phyloP scores from a whole-genome alignment of 2,888 invertebrate genomes.

The Ochropacha duplaris region DNA sequence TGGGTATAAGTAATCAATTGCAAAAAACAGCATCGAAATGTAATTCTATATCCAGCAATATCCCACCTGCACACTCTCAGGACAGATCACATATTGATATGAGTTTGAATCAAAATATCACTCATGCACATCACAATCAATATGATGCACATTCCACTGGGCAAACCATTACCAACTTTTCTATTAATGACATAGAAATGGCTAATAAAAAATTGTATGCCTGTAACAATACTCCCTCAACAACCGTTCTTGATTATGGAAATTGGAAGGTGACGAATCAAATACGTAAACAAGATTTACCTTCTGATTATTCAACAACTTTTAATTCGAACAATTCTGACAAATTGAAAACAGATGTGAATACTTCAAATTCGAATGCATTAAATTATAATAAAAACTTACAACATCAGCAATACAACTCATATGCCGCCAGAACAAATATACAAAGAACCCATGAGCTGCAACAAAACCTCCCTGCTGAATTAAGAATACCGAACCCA shows the following conservation, averaged over 20 bases:
- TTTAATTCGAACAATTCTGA: slow-evolving; percentile 55
- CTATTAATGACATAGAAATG: slow-evolving; percentile 71
- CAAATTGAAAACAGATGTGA: slow-evolving; percentile 59
- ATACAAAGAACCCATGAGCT: slow-evolving; percentile 59
- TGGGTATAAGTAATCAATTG: slow-evolving; percentile 62
- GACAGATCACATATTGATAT: slow-evolving; percentile 53
- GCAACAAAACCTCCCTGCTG: slow-evolving; percentile 63
- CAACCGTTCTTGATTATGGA: slow-evolving; percentile 65
- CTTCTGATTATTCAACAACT: slow-evolving; percentile 67
- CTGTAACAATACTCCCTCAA: slow-evolving; percentile 51
- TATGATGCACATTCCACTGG: slow-evolving; percentile 57
- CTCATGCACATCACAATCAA: slow-evolving; percentile 68
- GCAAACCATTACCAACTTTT: slow-evolving; percentile 60
- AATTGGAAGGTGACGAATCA: slow-evolving; percentile 71
- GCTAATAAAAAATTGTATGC: slow-evolving; percentile 73
- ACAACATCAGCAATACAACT: slow-evolving; percentile 64
- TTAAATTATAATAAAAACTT: slow-evolving; percentile 67
- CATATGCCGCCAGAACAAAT: slow-evolving; percentile 55
- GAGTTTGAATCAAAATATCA: slow-evolving; percentile 54
- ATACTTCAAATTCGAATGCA: slow-evolving; percentile 41
- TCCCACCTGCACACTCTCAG: slow-evolving; percentile 63
- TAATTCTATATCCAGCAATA: slow-evolving; percentile 42
- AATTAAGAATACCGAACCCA: slow-evolving; percentile 73
- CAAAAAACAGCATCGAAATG: slow-evolving; percentile 55
- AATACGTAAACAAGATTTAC: slow-evolving; percentile 64